phyloP scores from a whole-genome alignment of 2,113 vertebrate genomes.

The Cyprinus carpio region DNA sequence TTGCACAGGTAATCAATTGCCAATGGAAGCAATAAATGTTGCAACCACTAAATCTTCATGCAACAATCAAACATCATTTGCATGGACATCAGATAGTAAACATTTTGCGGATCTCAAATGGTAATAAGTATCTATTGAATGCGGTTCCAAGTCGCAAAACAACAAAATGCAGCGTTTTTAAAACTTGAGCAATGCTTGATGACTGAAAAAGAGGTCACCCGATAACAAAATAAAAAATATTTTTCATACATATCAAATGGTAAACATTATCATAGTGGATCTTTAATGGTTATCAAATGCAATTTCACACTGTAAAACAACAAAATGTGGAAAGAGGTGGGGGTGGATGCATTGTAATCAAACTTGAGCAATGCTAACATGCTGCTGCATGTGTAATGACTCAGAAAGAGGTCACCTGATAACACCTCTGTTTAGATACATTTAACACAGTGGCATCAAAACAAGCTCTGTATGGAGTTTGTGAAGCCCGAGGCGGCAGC shows the following conservation, averaged over 20 bases:
- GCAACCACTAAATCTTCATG: too few species aligned
- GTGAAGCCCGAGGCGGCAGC: conserved; percentile 12
- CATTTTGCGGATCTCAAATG: too few species aligned
- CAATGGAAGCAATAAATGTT: too few species aligned
- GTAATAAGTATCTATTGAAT: too few species aligned
- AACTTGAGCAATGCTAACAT: conserved; percentile 9
- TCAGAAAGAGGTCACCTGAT: neutral
- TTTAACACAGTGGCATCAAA: conserved; percentile 24
- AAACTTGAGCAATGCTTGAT: too few species aligned
- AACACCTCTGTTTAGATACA: neutral
- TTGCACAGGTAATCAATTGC: too few species aligned
- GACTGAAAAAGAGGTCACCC: too few species aligned
- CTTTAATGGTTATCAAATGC: neutral
- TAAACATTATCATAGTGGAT: neutral
- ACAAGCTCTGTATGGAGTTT: neutral
- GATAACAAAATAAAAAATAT: neutral
- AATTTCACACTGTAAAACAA: neutral
- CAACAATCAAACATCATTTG: too few species aligned
- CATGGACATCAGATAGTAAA: too few species aligned
- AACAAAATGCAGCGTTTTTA: too few species aligned
- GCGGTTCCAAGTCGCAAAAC: too few species aligned
- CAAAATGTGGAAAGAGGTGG: neutral
- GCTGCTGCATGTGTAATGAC: neutral
- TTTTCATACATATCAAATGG: neutral
- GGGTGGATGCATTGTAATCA: neutral